Evolutionary conservation across 2,797 vertebrate species (phyloP).

Genomic region (Pachyuromys duprasi): DNA sequence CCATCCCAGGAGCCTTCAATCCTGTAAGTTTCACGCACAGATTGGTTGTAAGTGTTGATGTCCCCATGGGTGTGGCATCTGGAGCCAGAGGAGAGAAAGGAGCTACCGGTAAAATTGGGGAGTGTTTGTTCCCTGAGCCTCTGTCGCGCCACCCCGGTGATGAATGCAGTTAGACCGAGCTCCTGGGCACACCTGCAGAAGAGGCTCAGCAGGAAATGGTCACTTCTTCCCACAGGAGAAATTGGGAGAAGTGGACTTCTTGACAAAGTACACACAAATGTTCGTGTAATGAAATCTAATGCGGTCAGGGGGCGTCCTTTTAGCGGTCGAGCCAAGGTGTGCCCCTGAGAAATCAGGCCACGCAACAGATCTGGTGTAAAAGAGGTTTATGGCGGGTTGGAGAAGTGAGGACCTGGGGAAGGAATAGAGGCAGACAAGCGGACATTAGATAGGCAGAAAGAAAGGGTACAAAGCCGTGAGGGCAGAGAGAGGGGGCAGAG

Average conservation of each 20-base stretch:
- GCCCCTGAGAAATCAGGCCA: too few relatives aligned
- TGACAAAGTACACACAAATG: neutral
- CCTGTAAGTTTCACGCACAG: neutral
- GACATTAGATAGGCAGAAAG: too few relatives aligned
- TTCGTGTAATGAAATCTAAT: neutral
- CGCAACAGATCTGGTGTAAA: too few relatives aligned
- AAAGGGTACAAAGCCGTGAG: too few relatives aligned
- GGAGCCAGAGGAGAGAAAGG: neutral
- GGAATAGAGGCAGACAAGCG: too few relatives aligned
- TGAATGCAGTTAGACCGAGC: neutral
- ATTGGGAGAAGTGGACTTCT: neutral
- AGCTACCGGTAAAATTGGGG: neutral
- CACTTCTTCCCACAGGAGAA: neutral
- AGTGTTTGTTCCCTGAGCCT: neutral
- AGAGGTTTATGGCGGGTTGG: too few relatives aligned
- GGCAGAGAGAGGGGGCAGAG: too few relatives aligned
- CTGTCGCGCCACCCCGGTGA: neutral
- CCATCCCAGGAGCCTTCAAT: neutral
- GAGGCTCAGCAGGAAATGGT: neutral
- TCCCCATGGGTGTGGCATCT: neutral
- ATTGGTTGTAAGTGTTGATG: neutral
- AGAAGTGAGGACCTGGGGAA: too few relatives aligned
- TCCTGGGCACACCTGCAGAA: neutral
- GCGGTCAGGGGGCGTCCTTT: too few relatives aligned
- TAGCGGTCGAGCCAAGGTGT: too few relatives aligned